Conservation (phyloP, 2,888 invertebrate genomes). For the Allygus modestus region DNA sequence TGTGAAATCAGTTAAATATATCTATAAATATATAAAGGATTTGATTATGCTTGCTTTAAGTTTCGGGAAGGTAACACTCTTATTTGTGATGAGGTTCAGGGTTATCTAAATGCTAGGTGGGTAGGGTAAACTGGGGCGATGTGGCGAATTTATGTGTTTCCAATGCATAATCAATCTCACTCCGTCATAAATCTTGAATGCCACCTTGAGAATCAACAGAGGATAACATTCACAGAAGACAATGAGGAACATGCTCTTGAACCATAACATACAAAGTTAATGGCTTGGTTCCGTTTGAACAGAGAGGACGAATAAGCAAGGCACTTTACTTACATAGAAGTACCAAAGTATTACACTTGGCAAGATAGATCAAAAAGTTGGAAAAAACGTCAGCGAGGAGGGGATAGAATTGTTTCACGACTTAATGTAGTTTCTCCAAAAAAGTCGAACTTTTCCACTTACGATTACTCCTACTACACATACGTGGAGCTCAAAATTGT, state of each 20-base stretch:
- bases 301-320: constrained; percentile 44
- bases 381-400: neutral
- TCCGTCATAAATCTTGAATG: neutral
- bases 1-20: neutral
- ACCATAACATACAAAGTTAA: neutral
- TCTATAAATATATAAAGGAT: constrained; percentile 9
- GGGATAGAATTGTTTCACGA: neutral
- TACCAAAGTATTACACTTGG: constrained; percentile 67
- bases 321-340: constrained; percentile 64
- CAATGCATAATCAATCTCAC: neutral
- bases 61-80: neutral
- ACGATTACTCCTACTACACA: neutral
- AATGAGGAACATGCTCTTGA: neutral
- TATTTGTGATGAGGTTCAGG: constrained; percentile 66
- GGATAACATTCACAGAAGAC: neutral
- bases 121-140: constrained; percentile 71
- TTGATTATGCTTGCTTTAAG: constrained; percentile 10
- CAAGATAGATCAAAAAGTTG: neutral
- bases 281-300: constrained; percentile 49
- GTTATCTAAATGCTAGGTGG: constrained; percentile 69
- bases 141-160: constrained; percentile 69
- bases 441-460: neutral
- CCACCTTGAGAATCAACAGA: constrained; percentile 40
- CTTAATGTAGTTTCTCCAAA: neutral
- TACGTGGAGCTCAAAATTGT: neutral